Base-by-base conservation (phyloP, 2,888 invertebrate species). In the Criorhina ranunculi region DNA sequence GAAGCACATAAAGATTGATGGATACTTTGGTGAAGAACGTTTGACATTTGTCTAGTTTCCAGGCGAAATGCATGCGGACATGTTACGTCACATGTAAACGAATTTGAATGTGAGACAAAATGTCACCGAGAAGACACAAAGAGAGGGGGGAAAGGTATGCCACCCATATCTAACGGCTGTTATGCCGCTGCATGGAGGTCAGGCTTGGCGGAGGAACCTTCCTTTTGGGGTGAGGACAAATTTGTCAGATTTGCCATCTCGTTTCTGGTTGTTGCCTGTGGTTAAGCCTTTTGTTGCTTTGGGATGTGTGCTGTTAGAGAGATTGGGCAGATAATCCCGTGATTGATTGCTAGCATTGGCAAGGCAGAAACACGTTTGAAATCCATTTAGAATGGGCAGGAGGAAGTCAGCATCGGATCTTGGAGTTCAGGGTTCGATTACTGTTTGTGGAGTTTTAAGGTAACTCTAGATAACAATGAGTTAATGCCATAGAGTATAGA, bases 21-120 rank as follows among this genome's bases (percentile, higher is more conserved):
- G 66, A 85, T 80, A 80, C 80, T 44, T 80, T 35, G 85, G 80
- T 76, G 80, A 85, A 57, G 85, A 80, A 49, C 75, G 80, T 85
- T 85, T 85, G 85, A 66, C 85, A 80, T 85, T 79, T 80, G 85
- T 83, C 85, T 69, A 59, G 80, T 64, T 75, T 29, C 40, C 46
- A 44, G 40, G 77, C 64, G 51, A 66, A 77, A 77, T 77, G 70
- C 62, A 72, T 46, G 46, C 83, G 64, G 75, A 76, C 75, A 55
- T 66, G 80, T 80, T 85, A 62, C 80, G 80, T 85, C 85, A 85
- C 85, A 66, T 66, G 73, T 59, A 75, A 42, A 80, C 51, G 73
- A 67, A 83, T 83, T 73, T 78, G 72, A 72, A 78, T 73, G 82
- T 46, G 62, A 57, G 35, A 69, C 73, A 67, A 78, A 72, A 53